These are phyloP conservation scores for Eudorcas thomsonii DNA, from an alignment of 2,113 vertebrate species.

Conservation along the genomic window DNA sequence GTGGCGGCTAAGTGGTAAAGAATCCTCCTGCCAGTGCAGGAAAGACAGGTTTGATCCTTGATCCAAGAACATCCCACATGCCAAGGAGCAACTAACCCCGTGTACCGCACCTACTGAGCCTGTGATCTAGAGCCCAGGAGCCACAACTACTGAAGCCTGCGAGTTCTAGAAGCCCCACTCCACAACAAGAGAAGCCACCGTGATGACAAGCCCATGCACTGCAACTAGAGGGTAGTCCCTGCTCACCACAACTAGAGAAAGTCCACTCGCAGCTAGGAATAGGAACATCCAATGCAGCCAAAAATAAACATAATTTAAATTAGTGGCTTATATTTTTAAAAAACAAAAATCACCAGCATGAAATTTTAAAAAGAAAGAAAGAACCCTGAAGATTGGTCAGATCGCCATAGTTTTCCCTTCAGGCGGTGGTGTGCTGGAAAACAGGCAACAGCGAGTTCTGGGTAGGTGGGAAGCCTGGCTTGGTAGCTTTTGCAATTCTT, in stretches of 20 bases:
- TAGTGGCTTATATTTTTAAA: neutral
- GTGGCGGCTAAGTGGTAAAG: neutral
- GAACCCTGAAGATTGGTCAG: neutral
- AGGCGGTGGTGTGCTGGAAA: neutral
- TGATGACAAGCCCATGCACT: neutral
- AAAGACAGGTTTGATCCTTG: neutral
- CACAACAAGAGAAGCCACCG: neutral
- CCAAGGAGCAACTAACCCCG: neutral
- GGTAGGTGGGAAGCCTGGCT: neutral
- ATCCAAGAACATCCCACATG: neutral
- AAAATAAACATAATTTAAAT: neutral
- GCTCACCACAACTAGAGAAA: neutral
- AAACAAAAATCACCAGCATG: neutral
- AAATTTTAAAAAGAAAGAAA: neutral
- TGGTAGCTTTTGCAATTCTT: neutral
- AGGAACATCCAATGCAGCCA: neutral
- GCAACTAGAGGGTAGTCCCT: neutral
- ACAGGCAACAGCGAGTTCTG: neutral
- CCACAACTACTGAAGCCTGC: neutral
- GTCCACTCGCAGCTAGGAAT: neutral
- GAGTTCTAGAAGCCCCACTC: neutral
- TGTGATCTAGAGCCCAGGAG: neutral
- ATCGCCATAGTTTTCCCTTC: neutral
- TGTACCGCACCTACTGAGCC: neutral
- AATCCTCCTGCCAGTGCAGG: neutral